Percentiles rank a stretch among this genome's conserved stretches.
Conservation (phyloP, 2,797 vertebrate genomes). For the Phataginus tetradactyla region DNA sequence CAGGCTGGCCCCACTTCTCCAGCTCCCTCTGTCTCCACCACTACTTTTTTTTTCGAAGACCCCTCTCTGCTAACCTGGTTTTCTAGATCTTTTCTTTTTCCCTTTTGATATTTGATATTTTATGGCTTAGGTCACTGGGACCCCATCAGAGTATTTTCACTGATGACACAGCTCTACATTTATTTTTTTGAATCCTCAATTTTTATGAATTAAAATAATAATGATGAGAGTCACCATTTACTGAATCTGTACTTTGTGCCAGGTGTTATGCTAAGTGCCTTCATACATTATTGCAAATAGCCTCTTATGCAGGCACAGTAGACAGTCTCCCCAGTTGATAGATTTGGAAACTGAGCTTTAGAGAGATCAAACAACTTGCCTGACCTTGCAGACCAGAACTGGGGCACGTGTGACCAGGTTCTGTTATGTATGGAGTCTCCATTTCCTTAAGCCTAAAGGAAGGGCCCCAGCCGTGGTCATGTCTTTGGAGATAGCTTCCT, state of each 20-base stretch:
- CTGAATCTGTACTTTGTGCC: not conserved
- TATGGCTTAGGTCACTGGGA: not conserved
- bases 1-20: fast-evolving
- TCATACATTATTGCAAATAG: not conserved
- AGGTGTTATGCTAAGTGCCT: not conserved
- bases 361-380: not conserved
- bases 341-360: not conserved
- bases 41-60: not conserved
- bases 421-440: not conserved
- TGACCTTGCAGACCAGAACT: not conserved
- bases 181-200: not conserved
- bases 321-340: not conserved
- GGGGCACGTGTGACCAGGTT: not conserved
- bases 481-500: not conserved
- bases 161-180: not conserved
- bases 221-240: too few relatives aligned
- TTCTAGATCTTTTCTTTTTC: not conserved
- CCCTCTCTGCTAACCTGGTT: not conserved
- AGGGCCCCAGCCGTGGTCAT: not conserved
- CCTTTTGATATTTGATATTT: not conserved
- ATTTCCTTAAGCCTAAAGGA: not conserved
- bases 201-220: not conserved
- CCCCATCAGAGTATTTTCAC: not conserved
- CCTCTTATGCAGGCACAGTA: fast-evolving
- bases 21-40: not conserved